Evolutionary conservation across 2,888 invertebrate species (phyloP).

Genomic region (Alsophila aescularia): DNA sequence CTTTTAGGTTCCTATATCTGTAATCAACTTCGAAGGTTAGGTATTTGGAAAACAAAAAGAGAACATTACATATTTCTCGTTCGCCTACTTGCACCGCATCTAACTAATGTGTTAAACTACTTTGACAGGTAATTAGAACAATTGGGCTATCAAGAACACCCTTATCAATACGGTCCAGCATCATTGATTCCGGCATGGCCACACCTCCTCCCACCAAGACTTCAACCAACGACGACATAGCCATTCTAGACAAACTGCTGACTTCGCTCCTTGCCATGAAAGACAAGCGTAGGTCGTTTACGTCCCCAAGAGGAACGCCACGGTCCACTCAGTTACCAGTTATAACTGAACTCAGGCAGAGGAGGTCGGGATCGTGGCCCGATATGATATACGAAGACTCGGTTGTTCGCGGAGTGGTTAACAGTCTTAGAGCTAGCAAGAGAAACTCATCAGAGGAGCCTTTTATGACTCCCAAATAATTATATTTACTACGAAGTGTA

Average conservation of each 20-base stretch:
- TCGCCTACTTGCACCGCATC: too few species aligned
- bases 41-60: too few species aligned
- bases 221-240: slow-evolving; percentile 84
- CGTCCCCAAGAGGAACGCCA: slow-evolving; percentile 69
- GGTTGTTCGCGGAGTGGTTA: slow-evolving; percentile 70
- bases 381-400: slow-evolving; percentile 75
- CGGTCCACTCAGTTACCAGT: slow-evolving; percentile 64
- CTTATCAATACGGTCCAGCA: slow-evolving; percentile 61
- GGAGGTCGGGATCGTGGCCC: slow-evolving; percentile 72
- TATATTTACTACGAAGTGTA: too few species aligned
- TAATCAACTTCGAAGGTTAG: too few species aligned
- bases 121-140: slow-evolving; percentile 63
- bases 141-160: slow-evolving; percentile 67
- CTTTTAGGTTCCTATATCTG: too few species aligned
- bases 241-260: slow-evolving; percentile 86
- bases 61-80: too few species aligned
- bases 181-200: slow-evolving; percentile 58
- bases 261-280: slow-evolving; percentile 84
- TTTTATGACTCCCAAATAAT: slow-evolving; percentile 71
- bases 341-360: slow-evolving; percentile 50
- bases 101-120: too few species aligned
- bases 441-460: slow-evolving; percentile 68
- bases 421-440: slow-evolving; percentile 63
- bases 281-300: slow-evolving; percentile 62
- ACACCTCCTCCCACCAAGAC: slow-evolving; percentile 54